Base-by-base conservation (phyloP, 2,888 invertebrate genomes). In the Brachyptera putata region DNA sequence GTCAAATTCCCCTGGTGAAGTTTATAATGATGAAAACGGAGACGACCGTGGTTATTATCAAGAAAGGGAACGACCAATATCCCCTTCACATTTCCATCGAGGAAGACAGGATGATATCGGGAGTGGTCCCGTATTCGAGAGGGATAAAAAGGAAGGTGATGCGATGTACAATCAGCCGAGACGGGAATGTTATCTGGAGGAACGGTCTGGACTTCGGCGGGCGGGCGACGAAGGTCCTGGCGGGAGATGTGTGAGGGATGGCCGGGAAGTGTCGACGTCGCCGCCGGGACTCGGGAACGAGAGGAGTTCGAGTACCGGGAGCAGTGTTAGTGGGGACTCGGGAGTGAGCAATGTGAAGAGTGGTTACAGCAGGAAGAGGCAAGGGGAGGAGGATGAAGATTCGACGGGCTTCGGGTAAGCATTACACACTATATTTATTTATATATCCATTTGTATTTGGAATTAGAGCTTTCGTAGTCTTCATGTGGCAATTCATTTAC, bases 401-500 rank as follows among this genome's bases (percentile, higher is more conserved):
- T 25, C 26, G 16, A 26, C 26, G 18, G 50, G 50, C 7, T 50
- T 50, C 14, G 34, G 50, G 50, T 50, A 30, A 25, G 50, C n/a
- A 46, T 13, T 13, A n/a, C 3, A 46, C 11, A 37, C n/a, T 22
- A 18, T 4, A 18, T 18, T 21, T 46, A 3, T 22, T 16, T 16
- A 21, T 11, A 46, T 46, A 41, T 61, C 41, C 61, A 60, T 60
- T 11, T 34, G 3, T 11, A 7, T 30, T 7, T 30, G 11, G 11
- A 30, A 11, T 5, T 30, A 11, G 34, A 7, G n/a, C n/a, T n/a
- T n/a, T n/a, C n/a, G n/a, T n/a, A n/a, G n/a, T n/a, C n/a, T n/a
- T n/a, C n/a, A n/a, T n/a, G n/a, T n/a, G n/a, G n/a, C n/a, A n/a
- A n/a, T n/a, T n/a, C n/a, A n/a, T n/a, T n/a, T n/a, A n/a, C n/a